phyloP scores from a whole-genome alignment of 2,888 invertebrate species.

The Drosophila falleni region DNA sequence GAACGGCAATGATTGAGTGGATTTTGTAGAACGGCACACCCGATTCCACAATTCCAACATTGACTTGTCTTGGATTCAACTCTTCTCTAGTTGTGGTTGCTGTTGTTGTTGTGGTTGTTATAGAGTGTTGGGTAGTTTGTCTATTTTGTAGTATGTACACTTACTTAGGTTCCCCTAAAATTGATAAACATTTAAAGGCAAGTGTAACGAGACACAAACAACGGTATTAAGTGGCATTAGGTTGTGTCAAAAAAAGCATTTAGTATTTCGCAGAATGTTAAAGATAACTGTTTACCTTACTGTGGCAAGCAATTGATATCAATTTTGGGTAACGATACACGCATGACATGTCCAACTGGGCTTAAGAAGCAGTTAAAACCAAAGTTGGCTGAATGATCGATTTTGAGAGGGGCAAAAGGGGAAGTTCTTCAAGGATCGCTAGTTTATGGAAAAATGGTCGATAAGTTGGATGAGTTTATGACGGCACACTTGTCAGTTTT shows the following conservation, averaged over 20 bases:
- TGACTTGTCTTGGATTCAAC: conserved; percentile 16
- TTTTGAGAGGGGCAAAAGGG: neutral
- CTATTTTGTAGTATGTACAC: conserved; percentile 8
- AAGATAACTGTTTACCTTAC: conserved; percentile 40
- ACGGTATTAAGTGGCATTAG: conserved; percentile 69
- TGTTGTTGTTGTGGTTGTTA: neutral
- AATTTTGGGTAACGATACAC: conserved; percentile 47
- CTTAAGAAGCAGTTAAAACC: conserved; percentile 37
- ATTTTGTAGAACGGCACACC: conserved; percentile 66
- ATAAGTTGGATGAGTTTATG: conserved; percentile 81
- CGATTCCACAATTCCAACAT: conserved; percentile 13
- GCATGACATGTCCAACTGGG: conserved; percentile 50
- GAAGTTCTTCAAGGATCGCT: conserved; percentile 43
- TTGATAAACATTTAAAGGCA: conserved; percentile 54
- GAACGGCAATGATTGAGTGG: conserved; percentile 78
- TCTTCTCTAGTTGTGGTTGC: conserved; percentile 17
- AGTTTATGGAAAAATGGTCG: conserved; percentile 61
- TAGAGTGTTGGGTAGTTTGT: conserved; percentile 9
- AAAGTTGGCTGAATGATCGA: conserved; percentile 17
- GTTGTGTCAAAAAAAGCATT: conserved; percentile 74
- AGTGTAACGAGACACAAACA: conserved; percentile 49
- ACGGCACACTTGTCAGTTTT: conserved; percentile 81
- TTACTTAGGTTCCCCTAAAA: conserved; percentile 16
- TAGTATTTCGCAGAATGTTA: conserved; percentile 49
- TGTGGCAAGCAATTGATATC: conserved; percentile 57